Evolutionary conservation across 2,888 invertebrate species (phyloP).

Genomic region (Tipula helvola): DNA sequence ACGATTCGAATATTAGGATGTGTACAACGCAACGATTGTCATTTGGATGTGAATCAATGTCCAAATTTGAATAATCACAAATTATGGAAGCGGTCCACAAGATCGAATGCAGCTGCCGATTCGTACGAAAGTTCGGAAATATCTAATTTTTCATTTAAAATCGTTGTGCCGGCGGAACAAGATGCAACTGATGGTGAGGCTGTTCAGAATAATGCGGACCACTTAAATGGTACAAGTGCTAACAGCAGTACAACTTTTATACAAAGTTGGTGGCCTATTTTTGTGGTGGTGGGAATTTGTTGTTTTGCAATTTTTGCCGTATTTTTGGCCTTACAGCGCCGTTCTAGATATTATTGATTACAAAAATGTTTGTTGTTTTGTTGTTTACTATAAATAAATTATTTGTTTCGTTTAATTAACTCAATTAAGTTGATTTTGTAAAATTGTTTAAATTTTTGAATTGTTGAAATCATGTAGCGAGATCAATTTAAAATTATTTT

Average conservation of each 20-base stretch:
- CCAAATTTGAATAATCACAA: background rate
- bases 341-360: background rate
- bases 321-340: background rate
- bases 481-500: background rate
- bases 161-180: conserved; percentile 19
- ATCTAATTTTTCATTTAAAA: conserved; percentile 28
- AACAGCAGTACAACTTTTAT: background rate
- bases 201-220: background rate
- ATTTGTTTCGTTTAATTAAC: background rate
- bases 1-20: conserved; percentile 43
- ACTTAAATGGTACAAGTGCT: background rate
- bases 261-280: background rate
- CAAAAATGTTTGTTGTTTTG: background rate
- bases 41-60: background rate
- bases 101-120: background rate
- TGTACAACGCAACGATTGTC: conserved; percentile 40
- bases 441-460: background rate
- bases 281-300: background rate
- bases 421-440: background rate
- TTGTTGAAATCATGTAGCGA: background rate
- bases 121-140: conserved; percentile 22
- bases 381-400: background rate
- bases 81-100: background rate
- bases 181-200: background rate
- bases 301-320: background rate